A percentile compares a stretch with the other conserved stretches of the same genome.
Conservation (phyloP, 2,797 vertebrate species). For the Myotis planiceps region DNA sequence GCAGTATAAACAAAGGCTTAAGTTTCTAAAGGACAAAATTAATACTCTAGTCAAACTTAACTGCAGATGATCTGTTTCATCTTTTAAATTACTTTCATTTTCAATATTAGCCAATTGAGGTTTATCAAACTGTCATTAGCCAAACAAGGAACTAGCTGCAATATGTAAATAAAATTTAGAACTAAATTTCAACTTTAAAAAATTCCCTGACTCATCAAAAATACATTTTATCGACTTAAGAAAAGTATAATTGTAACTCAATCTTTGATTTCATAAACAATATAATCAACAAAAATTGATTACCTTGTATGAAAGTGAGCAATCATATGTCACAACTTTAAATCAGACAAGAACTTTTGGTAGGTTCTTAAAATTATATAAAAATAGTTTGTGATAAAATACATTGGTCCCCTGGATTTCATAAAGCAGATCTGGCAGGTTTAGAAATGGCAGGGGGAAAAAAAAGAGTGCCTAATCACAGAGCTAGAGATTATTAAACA, state of each 20-base stretch:
- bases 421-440: constrained; percentile 84
- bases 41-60: constrained; percentile 17
- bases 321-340: constrained; percentile 79
- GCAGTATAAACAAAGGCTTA: constrained; percentile 49
- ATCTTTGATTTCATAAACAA: constrained; percentile 52
- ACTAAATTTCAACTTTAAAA: constrained; percentile 62
- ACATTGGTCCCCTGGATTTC: constrained; percentile 88
- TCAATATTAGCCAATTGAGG: constrained; percentile 41
- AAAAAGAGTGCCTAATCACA: constrained; percentile 69
- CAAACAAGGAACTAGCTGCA: constrained; percentile 36
- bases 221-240: constrained; percentile 58
- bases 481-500: constrained; percentile 81
- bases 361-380: constrained; percentile 86
- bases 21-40: constrained; percentile 46
- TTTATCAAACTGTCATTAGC: constrained; percentile 51
- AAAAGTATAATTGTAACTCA: constrained; percentile 55
- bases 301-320: constrained; percentile 63
- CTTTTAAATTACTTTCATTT: constrained; percentile 56
- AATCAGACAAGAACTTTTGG: constrained; percentile 84
- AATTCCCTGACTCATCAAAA: constrained; percentile 75
- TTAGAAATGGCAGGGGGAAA: constrained; percentile 72
- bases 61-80: background rate
- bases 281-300: constrained; percentile 59
- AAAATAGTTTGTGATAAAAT: constrained; percentile 87
- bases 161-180: constrained; percentile 66